Base-by-base conservation (phyloP, 2,888 invertebrate species). In the Adelphocoris suturalis region DNA sequence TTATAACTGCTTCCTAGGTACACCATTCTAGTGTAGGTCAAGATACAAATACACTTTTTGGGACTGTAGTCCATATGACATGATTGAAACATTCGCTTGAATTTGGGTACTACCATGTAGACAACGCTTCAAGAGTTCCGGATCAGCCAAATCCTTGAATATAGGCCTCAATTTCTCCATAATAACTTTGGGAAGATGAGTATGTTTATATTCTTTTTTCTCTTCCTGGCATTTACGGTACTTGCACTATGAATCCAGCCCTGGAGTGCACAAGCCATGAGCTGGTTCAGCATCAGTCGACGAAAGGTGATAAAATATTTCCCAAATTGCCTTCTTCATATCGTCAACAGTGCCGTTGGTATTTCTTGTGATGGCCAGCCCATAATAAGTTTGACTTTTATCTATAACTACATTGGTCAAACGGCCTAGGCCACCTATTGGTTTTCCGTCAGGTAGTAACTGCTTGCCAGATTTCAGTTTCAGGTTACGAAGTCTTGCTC, bases 271-370 rank as follows among this genome's bases (percentile, higher is more conserved):
- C 5, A 84, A 55, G 9, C 13, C n/a, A 46, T 84, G 84, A 48
- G 5, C 4, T 19, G 84, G 55, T 19, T 47, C 19, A 12, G 23
- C 11, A 27, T 84, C 19, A 13, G 84, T 19, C 9, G 84, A 84
- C n/a, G 7, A 16, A 27, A 84, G 23, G 27, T 84, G 84, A 52
- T 55, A 19, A n/a, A 12, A 55, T 47, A 52, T 55, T 12, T 11
- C 27, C 84, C 84, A 84, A 13, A 84, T 46, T 52, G 55, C 84
- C 16, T 28, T 7, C 16, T 80, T 80, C 80, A 80, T 80, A 12
- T 68, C 68, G 68, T n/a, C 28, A 9, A n/a, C n/a, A n/a, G n/a
- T n/a, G n/a, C n/a, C n/a, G n/a, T n/a, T n/a, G n/a, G n/a, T n/a
- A n/a, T n/a, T n/a, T n/a, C n/a, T n/a, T n/a, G n/a, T n/a, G n/a